Percentiles rank a stretch among this genome's conserved stretches.
Evolutionary conservation across 1,140 invertebrate species (phyloP).

Genomic region (Heliothis virescens): DNA sequence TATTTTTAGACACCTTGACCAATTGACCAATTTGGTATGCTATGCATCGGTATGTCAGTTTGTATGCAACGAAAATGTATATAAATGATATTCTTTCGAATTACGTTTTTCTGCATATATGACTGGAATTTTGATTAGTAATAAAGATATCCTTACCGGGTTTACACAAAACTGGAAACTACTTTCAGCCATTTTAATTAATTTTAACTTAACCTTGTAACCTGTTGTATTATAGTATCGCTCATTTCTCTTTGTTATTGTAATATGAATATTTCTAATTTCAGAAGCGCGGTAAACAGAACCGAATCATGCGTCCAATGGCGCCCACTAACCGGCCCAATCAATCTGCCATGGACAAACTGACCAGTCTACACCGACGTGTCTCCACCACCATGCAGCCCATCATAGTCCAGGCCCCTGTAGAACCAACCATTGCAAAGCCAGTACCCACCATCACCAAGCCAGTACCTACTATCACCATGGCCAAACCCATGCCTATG

Average conservation of each 20-base stretch:
- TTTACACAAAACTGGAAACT: no score
- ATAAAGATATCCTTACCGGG: no score
- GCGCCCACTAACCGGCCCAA: slow-evolving; percentile 67
- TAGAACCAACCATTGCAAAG: slow-evolving; percentile 60
- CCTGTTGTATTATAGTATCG: no score
- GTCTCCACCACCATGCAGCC: slow-evolving; percentile 77
- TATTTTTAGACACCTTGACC: no score
- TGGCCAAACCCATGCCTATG: slow-evolving; percentile 85
- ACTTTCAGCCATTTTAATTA: no score
- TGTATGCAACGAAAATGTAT: no score
- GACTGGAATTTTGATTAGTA: no score
- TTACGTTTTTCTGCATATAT: no score
- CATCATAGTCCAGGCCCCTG: slow-evolving; percentile 67
- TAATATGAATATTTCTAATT: slow-evolving; percentile 50
- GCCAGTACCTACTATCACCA: slow-evolving; percentile 74
- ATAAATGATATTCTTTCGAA: no score
- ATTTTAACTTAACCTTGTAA: no score
- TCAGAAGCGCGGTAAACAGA: slow-evolving; percentile 83
- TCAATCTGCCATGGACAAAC: slow-evolving; percentile 78
- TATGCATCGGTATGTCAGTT: no score
- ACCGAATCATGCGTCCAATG: slow-evolving; percentile 80
- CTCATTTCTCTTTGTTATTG: background rate
- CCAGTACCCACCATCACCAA: slow-evolving; percentile 75
- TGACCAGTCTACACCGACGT: slow-evolving; percentile 71
- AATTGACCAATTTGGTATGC: no score